Base-by-base conservation (phyloP, 2,888 invertebrate genomes). In the Synergus laeviventris region DNA sequence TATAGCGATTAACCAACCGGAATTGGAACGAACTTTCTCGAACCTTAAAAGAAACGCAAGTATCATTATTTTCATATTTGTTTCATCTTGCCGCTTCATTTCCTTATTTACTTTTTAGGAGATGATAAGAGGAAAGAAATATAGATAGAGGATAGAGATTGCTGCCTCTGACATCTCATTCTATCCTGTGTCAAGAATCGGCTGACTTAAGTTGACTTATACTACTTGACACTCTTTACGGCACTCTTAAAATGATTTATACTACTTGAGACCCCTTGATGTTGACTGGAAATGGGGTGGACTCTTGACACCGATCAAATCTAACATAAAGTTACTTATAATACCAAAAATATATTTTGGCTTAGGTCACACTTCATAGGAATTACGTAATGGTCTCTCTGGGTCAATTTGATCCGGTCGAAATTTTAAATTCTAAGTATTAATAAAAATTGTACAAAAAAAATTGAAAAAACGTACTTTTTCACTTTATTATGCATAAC, bases 1-100 rank as follows among this genome's bases (percentile, higher is more conserved):
- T 66, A 66, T 66, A 66, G 45, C 24, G 31, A 45, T 45, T 45
- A 66, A 66, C 42, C 21, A 45, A 66, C 24, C 16, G 24, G 24
- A 42, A 66, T 66, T 31, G 9, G 9, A 16, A 42, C 8, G 24
- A 66, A 42, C 16, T 45, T 66, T 24, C 66, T 66, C 24, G n/a
- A 61, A 45, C 24, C 21, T 24, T 45, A 12, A 1, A 24, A 62
- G 62, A 21, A 49, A n/a, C 8, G n/a, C 18, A 9, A 54, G 18
- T 0, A 54, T 54, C 18, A 18, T 54, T 14, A 45, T 16, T 21
- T 18, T 45, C 16, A 42, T 42, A n/a, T 21, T 24, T 11, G 11
- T 14, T 21, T 66, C n/a, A 4, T 14, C 24, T 1, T 24, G 31
- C 31, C 31, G 5, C 31, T 31, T 31, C 5, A 31, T 18, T 18